Conservation (phyloP, 2,888 invertebrate genomes). For the Coenonympha arcania region DNA sequence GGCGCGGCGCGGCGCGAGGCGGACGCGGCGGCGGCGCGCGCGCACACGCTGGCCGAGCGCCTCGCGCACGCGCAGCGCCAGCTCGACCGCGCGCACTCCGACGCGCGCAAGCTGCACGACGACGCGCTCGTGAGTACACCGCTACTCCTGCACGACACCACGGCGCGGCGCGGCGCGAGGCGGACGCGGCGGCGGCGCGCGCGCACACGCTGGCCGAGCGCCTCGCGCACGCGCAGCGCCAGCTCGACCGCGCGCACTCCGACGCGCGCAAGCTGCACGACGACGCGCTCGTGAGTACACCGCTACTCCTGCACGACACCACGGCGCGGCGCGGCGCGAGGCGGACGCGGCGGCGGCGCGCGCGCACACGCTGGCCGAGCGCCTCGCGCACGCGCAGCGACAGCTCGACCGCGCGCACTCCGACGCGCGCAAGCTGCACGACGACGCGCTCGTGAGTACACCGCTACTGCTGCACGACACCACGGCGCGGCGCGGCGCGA, state of each 20-base stretch:
- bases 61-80: slow-evolving; percentile 67
- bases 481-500: slow-evolving; percentile 58
- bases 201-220: slow-evolving; percentile 59
- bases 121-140: slow-evolving; percentile 58
- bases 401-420: slow-evolving; percentile 64
- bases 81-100: slow-evolving; percentile 61
- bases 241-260: slow-evolving; percentile 61
- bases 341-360: slow-evolving; percentile 56
- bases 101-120: slow-evolving; percentile 61
- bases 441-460: slow-evolving; percentile 58
- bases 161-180: slow-evolving; percentile 57
- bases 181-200: slow-evolving; percentile 54
- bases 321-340: slow-evolving; percentile 55
- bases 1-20: slow-evolving; percentile 57
- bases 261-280: slow-evolving; percentile 63
- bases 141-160: too few relatives aligned
- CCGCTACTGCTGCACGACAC: too few relatives aligned
- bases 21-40: slow-evolving; percentile 54
- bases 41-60: slow-evolving; percentile 55
- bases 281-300: slow-evolving; percentile 56
- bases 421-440: slow-evolving; percentile 61
- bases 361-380: slow-evolving; percentile 55
- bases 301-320: too few relatives aligned
- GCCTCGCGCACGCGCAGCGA: slow-evolving; percentile 64
- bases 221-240: slow-evolving; percentile 64